These are phyloP conservation scores for Leptodactylus fallax DNA, from an alignment of 2,797 vertebrate genomes.

Conservation along the genomic window DNA sequence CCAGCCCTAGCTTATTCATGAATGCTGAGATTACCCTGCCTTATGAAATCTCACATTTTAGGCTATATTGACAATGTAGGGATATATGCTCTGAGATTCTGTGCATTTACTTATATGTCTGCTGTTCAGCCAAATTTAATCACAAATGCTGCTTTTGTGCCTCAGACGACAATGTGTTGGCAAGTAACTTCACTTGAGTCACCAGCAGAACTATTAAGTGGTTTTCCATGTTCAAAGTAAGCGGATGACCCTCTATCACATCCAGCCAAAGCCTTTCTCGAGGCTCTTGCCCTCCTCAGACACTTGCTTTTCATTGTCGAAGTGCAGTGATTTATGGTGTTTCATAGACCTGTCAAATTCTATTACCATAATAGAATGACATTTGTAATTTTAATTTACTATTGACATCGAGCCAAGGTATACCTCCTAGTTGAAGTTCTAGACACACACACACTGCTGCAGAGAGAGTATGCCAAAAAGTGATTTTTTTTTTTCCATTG, in stretches of 20 bases:
- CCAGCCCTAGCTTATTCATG: neutral
- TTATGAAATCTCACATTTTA: neutral
- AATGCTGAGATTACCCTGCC: neutral
- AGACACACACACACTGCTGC: conserved; percentile 18
- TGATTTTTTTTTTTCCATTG: neutral
- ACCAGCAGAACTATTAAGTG: conserved; percentile 24
- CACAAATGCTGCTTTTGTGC: neutral
- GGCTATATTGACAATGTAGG: neutral
- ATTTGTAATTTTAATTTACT: conserved; percentile 61
- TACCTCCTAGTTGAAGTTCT: conserved; percentile 48
- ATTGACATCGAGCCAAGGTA: conserved; percentile 35
- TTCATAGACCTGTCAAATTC: conserved; percentile 47
- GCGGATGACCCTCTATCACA: neutral
- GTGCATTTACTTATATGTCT: neutral
- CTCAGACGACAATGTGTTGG: neutral
- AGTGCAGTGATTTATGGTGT: conserved; percentile 59
- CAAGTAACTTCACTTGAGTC: conserved; percentile 1
- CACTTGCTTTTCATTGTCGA: conserved; percentile 17
- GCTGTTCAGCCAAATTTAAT: neutral
- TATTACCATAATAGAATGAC: conserved; percentile 63
- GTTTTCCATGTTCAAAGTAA: conserved; percentile 44
- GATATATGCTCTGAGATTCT: neutral
- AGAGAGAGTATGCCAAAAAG: conserved; percentile 23
- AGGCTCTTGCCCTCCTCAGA: conserved; percentile 8
- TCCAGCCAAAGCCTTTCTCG: neutral